Evolutionary conservation across 1,140 invertebrate species (phyloP), one percentile per base, ranked within the genome.

Genomic region (Nebria ingens): DNA sequence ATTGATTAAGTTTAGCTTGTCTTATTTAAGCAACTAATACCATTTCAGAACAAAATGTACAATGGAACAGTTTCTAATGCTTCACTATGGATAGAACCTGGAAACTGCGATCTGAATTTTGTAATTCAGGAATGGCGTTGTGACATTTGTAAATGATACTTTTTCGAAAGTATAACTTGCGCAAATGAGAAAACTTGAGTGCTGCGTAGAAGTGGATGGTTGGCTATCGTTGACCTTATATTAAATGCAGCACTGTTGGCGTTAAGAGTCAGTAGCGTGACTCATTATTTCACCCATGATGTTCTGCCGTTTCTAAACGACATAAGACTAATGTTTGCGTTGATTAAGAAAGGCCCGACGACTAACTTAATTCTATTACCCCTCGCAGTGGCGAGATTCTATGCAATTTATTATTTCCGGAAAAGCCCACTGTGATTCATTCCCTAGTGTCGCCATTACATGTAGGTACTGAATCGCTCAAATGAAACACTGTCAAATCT

Each of bases 401-500:
- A 45, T 45, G 40, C 40, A 45, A 45, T 45, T 45, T 45, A 45
- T 45, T 45, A 45, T 45, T 45, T 45, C 40, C 40, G 40, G 40
- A 45, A n/a, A 45, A 45, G 40, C 6, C 40, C 40, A 12, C 40
- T 45, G 9, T 45, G 40, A 45, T 45, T 45, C 40, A 9, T 12
- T 3, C 6, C 17, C 15, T 3, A 17, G 17, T 45, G 40, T 34
- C n/a, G 25, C 6, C 25, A n/a, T 6, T 34, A 34, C 25, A 9
- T 34, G 25, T 34, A 34, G 25, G n/a, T n/a, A n/a, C 25, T 6
- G 25, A 34, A 34, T n/a, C 6, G 25, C 6, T n/a, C 25, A 34
- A 34, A 34, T n/a, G n/a, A 34, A 34, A 34, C 25, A 34, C 25
- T 6, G 6, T n/a, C n/a, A n/a, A n/a, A n/a, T n/a, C n/a, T n/a